phyloP scores from a whole-genome alignment of 2,797 vertebrate genomes.

The Heterohyrax brucei region DNA sequence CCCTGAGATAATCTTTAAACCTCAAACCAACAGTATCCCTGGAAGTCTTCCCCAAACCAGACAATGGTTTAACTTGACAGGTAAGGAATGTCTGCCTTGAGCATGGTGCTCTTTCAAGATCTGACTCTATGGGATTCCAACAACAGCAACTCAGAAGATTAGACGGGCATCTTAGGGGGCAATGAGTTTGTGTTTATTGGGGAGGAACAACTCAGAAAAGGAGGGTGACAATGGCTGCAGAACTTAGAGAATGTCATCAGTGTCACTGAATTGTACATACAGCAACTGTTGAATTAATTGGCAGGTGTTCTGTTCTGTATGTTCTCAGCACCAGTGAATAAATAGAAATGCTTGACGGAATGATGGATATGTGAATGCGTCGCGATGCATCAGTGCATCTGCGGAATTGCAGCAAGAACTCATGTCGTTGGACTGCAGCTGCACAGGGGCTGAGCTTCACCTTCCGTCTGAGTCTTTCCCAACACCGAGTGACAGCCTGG shows the following conservation, averaged over 20 bases:
- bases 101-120: not conserved
- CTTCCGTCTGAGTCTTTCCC: not conserved
- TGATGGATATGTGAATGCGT: not conserved
- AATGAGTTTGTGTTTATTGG: not conserved
- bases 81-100: not conserved
- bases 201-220: not conserved
- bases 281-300: not conserved
- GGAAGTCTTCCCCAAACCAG: not conserved
- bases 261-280: not conserved
- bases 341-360: not conserved
- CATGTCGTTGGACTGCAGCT: not conserved
- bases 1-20: not conserved
- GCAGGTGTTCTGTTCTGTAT: not conserved
- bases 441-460: no score
- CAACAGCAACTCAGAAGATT: not conserved
- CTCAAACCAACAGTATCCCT: not conserved
- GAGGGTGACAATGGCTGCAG: not conserved
- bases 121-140: not conserved
- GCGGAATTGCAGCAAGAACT: not conserved
- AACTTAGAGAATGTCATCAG: not conserved
- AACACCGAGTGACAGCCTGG: not conserved
- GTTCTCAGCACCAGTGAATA: not conserved
- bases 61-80: not conserved
- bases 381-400: fast-evolving
- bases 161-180: not conserved